Base-by-base conservation (phyloP, 2,888 invertebrate genomes). In the Incurvaria masculella region DNA sequence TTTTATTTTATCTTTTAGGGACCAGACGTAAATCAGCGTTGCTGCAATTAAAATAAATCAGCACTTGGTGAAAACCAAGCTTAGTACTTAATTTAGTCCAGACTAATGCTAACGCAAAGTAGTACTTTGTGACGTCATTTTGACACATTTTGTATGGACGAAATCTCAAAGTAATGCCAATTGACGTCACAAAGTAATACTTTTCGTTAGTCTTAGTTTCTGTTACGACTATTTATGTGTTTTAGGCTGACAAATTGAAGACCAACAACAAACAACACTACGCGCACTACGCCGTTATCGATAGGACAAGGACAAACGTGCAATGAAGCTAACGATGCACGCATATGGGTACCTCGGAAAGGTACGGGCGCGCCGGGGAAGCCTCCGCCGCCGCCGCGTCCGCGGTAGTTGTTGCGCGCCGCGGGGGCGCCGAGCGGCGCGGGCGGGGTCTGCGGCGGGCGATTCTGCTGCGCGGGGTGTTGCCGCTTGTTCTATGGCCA, bases 401-500 rank as follows among this genome's bases (percentile, higher is more conserved):
- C 63, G 39, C 72, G 65, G 70, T 63, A 66, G 56, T 61, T 61
- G 62, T 63, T 64, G 59, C 53, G 62, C 55, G 56, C 54, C 48
- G 42, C 23, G 23, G 54, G 56, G 59, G 45, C 60, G 55, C 45
- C 49, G 43, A 49, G 48, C 39, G 61, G 58, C 58, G 60, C 48
- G 58, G 51, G 54, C 14, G 57, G 57, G 60, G 60, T 53, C 51
- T 48, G 46, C 46, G 64, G 66, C 57, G 67, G 66, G 61, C 16
- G 17, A 33, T 66, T 69, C 63, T 66, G 65, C 51, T 66, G 66
- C 57, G 64, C 61, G 18, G 68, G 64, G 59, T 73, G 72, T 51
- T 70, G 72, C 40, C 76, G 64, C 65, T 76, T 75, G 66, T 76
- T 74, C 71, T 74, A 59, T n/a, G n/a, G n/a, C n/a, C n/a, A n/a